Percentiles rank a stretch among this genome's conserved stretches.
Evolutionary conservation across 2,113 vertebrate genomes (phyloP).

Genomic region (Gobius niger): DNA sequence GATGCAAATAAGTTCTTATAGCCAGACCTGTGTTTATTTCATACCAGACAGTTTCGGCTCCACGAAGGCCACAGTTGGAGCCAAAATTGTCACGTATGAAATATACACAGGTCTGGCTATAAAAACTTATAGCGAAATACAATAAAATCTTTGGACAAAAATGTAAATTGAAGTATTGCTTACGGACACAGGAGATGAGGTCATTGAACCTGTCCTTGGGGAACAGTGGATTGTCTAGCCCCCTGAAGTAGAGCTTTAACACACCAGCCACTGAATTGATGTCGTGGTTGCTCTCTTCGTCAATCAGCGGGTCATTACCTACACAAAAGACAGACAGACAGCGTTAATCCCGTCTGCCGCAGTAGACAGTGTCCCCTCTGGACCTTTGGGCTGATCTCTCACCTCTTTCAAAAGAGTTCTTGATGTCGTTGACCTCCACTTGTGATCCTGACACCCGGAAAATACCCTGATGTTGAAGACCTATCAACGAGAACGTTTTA

Average conservation of each 20-base stretch:
- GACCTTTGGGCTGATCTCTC: slow-evolving; percentile 35
- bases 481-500: slow-evolving; percentile 61
- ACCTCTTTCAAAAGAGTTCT: slow-evolving; percentile 99
- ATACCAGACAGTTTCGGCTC: too few relatives aligned
- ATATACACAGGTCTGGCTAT: too few relatives aligned
- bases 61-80: too few relatives aligned
- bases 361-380: neutral
- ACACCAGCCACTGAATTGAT: slow-evolving; percentile 98
- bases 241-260: slow-evolving; percentile 97
- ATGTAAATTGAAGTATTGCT: slow-evolving; percentile 66
- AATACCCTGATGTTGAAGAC: slow-evolving; percentile 98
- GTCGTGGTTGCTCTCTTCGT: slow-evolving; percentile 96
- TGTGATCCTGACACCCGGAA: slow-evolving; percentile 98
- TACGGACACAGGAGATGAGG: slow-evolving; percentile 96
- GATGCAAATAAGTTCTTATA: too few relatives aligned
- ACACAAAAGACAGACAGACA: slow-evolving; percentile 51
- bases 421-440: slow-evolving; percentile 98
- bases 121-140: too few relatives aligned
- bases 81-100: too few relatives aligned
- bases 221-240: slow-evolving; percentile 97
- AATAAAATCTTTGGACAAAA: neutral
- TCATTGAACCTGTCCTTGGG: slow-evolving; percentile 98
- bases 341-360: neutral
- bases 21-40: too few relatives aligned
- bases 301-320: slow-evolving; percentile 97